Evolutionary conservation across 2,797 vertebrate species (phyloP), one percentile per base, ranked within the genome.

Genomic region (Micromesistius poutassou): DNA sequence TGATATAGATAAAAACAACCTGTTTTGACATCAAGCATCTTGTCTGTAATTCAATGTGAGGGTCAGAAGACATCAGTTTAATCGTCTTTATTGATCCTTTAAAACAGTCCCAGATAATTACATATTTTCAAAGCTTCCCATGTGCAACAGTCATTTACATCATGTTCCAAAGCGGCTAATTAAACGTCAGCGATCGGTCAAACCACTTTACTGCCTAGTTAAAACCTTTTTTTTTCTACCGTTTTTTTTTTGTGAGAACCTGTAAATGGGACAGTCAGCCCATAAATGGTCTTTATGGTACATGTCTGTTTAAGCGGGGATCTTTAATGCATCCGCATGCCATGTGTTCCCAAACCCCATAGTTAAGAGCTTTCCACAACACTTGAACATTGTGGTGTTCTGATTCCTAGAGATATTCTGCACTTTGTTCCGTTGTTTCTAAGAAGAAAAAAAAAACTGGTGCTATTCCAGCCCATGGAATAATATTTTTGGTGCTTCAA

Each of bases 1-100:
- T 90, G 81, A 86, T 85, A 87, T 83, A 77, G 30, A 79, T 84
- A 85, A 89, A 71, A 77, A 66, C 0, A 66, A 9, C 8, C 2
- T 12, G 62, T 68, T 68, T 12, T 62, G 22, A 62, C 55, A 62
- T 62, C 62, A 28, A 68, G 9, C n/a, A 28, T 16, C n/a, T 25
- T 68, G 62, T 28, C 62, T 28, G n/a, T 25, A 28, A 28, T 25
- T 68, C 62, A 68, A 25, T 62, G 22, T 76, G 73, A 30, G 68
- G 55, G 55, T 25, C 14, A 14, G 13, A 70, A 10, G 66, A 70
- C 66, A 31, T 71, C 68, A 13, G 68, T 71, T 71, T 71, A 71
- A 30, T 71, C 16, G 31, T 71, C 62, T 71, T 71, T 71, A 33
- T 71, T 71, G 70, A 19, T 28, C n/a, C 2, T 68, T 68, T 68